A percentile compares a stretch with the other conserved stretches of the same genome.
phyloP scores from a whole-genome alignment of 2,797 vertebrate species.

The Epinephelus coioides region DNA sequence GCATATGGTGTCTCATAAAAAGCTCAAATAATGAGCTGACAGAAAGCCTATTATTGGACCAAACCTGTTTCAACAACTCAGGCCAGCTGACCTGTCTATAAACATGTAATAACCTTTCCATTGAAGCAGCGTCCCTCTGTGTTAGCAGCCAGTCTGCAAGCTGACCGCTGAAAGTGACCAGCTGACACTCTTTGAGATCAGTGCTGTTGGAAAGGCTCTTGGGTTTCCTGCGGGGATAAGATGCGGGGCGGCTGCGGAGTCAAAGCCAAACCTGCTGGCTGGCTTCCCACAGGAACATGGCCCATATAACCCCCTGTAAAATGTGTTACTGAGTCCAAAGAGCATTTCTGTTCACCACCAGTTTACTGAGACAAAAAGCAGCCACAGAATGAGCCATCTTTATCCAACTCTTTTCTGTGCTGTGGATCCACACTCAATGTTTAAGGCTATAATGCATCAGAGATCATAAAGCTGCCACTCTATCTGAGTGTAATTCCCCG shows the following conservation, averaged over 20 bases:
- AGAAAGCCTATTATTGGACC: conserved; percentile 48
- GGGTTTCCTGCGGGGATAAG: conserved; percentile 41
- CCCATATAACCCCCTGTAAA: conserved; percentile 20
- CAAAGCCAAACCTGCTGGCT: conserved; percentile 35
- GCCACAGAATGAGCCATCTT: neutral
- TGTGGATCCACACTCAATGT: neutral
- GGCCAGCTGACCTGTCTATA: conserved; percentile 48
- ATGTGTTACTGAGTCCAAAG: conserved; percentile 8
- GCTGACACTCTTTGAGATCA: conserved; percentile 53
- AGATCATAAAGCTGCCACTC: conserved; percentile 31
- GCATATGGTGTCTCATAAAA: conserved; percentile 52
- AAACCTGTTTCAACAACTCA: conserved; percentile 37
- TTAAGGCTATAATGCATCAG: neutral
- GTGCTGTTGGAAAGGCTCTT: conserved; percentile 39
- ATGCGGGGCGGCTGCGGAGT: conserved; percentile 9
- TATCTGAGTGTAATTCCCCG: conserved; percentile 17
- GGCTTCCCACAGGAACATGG: conserved; percentile 22
- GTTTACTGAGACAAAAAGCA: conserved; percentile 8
- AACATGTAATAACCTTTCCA: conserved; percentile 38
- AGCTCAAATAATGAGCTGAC: conserved; percentile 38
- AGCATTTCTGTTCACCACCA: conserved; percentile 24
- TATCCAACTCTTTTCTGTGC: neutral
- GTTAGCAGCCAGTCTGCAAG: conserved; percentile 37
- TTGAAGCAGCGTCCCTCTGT: conserved; percentile 20
- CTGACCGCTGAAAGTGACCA: conserved; percentile 42